Evolutionary conservation across 2,888 invertebrate genomes (phyloP), one percentile per base, ranked within the genome.

Genomic region (Agrilus biguttatus): DNA sequence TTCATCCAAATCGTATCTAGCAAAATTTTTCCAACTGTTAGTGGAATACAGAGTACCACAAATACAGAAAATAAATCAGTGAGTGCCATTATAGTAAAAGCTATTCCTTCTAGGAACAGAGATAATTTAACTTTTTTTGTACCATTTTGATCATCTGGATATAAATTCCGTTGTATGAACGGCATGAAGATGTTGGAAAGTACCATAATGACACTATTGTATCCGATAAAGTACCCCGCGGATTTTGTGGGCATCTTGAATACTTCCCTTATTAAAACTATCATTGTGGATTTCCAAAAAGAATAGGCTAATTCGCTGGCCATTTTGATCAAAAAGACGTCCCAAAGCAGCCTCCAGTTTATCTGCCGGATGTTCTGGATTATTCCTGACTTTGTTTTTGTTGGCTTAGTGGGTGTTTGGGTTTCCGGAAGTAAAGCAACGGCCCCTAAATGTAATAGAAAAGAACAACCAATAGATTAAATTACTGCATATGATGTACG

Each of bases 151-250:
- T 74, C 72, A 39, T 63, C 51, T 8, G 43, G 54, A 53, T 74
- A 74, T 53, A 71, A 67, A 45, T 60, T 64, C 52, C 49, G 45
- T 39, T 71, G 72, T n/a, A 74, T 66, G 48, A 57, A 65, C 34
- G 67, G 67, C 48, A 72, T 70, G 42, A 66, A 66, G 51, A 70
- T 69, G 55, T 73, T 71, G 13, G 69, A 66, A 32, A 70, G 40
- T 13, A 73, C 67, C 41, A 71, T 70, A 39, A 71, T 59, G 8
- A 69, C 51, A 48, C 75, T 74, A 56, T 74, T 73, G 45, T 74
- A 70, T 45, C 75, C 73, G 56, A 77, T 71, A 21, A 72, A 69
- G 58, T 75, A 74, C n/a, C 76, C 76, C 45, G 74, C 57, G 55
- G 69, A 64, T 51, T 71, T 72, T 37, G 73, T 72, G 36, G 73